Evolutionary conservation across 2,797 vertebrate genomes (phyloP), one percentile per base, ranked within the genome.

Genomic region (Aplochiton taeniatus): DNA sequence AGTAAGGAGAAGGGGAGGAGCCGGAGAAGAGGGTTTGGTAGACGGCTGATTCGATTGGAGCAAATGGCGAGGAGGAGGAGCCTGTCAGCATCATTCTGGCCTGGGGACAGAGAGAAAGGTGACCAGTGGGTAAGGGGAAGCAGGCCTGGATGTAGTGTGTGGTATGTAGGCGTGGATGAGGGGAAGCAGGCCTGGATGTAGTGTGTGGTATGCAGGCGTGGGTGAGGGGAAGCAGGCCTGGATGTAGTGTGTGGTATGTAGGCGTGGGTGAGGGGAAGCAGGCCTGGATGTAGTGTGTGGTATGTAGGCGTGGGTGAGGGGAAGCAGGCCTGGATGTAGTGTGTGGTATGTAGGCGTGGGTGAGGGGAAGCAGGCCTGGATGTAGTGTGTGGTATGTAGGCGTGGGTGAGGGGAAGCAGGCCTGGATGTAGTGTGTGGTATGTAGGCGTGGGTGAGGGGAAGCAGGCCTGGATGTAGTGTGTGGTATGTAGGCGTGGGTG

Each of bases 81-180:
- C 89, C 87, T 5, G 91, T 93, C 77, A 96, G 74, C 92, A 96
- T 95, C 94, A 96, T 95, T 76, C 90, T 90, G n/a, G 92, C 78
- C 97, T 95, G 89, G 19, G 57, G 66, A 42, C 65, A 20, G n/a
- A 62, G 11, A 68, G 4, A 41, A 43, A 56, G 43, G 49, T 59
- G 20, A 58, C 46, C 17, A 14, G 17, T 14, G 44, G 54, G 18
- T 19, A 48, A 12, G 17, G 5, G n/a, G n/a, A n/a, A 18, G 31
- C 0, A 16, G 6, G 19, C 17, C 16, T 2, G 4, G 42, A n/a
- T 4, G 43, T 12, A 14, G 55, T 41, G 20, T 16, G 9, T 5
- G 19, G 13, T 3, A 10, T 19, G 8, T 1, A 55, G 10, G 16
- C 11, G 53, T 41, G 53, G 9, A 13, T 48, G n/a, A 12, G 17